phyloP scores from a whole-genome alignment of 2,888 invertebrate species.

The Orthosia gothica region DNA sequence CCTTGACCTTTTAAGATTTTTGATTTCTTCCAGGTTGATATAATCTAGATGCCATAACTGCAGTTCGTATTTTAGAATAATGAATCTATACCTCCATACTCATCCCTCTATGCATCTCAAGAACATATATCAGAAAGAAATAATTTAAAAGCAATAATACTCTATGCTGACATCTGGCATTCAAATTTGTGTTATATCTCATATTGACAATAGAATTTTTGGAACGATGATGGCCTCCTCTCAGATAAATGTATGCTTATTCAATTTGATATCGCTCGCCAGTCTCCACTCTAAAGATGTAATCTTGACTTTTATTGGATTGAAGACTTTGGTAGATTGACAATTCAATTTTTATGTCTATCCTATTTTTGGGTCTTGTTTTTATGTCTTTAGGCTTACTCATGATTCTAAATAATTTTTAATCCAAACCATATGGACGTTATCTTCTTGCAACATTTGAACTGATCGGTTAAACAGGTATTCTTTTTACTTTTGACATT shows the following conservation, averaged over 20 bases:
- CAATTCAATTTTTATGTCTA: constrained; percentile 25
- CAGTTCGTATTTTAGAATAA: not conserved
- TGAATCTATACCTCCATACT: constrained; percentile 9
- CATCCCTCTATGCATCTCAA: constrained; percentile 10
- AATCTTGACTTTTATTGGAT: constrained; percentile 64
- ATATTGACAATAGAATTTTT: constrained; percentile 61
- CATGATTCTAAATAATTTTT: not conserved
- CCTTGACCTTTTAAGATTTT: not conserved
- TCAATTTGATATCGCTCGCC: constrained; percentile 64
- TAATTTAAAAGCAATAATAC: constrained; percentile 49
- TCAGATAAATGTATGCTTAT: constrained; percentile 63
- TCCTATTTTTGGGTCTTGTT: constrained; percentile 14
- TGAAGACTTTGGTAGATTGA: constrained; percentile 26
- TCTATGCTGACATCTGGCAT: constrained; percentile 46
- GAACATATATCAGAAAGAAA: constrained; percentile 18
- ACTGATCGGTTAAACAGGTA: not conserved
- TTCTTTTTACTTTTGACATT: not conserved
- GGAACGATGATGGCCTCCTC: constrained; percentile 51
- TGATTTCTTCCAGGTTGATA: not conserved
- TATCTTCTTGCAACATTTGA: not conserved
- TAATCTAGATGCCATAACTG: not conserved
- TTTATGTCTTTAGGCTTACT: not conserved
- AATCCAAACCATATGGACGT: not conserved
- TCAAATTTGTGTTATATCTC: constrained; percentile 53
- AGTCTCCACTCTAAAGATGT: constrained; percentile 52